Percentiles rank a stretch among this genome's conserved stretches.
Conservation (phyloP, 1,140 invertebrate species). For the Ceratoteleas bidentatus region DNA sequence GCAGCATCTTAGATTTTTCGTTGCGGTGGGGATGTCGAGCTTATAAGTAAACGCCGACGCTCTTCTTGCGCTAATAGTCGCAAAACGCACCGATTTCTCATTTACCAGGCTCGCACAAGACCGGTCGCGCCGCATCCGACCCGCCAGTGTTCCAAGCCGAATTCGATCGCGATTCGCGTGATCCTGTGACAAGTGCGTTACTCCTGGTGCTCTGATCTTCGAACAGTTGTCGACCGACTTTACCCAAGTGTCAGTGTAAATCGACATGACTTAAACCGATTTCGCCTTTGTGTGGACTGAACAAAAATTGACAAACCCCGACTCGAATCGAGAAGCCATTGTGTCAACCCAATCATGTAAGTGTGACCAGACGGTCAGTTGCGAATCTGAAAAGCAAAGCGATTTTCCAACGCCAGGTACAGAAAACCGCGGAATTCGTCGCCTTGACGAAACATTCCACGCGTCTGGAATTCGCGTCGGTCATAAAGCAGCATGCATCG, state of each 20-base stretch:
- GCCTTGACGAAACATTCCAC: conserved; percentile 47
- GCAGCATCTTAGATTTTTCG: conserved; percentile 71
- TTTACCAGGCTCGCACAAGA: conserved; percentile 40
- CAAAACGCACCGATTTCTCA: conserved; percentile 75
- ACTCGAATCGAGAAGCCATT: too few relatives aligned
- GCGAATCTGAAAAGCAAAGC: too few relatives aligned
- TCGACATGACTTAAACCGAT: conserved; percentile 8
- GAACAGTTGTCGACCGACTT: too few relatives aligned
- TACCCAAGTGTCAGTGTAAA: background rate
- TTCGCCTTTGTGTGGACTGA: background rate
- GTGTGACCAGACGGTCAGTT: too few relatives aligned
- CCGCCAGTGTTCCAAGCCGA: background rate
- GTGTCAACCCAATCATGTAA: too few relatives aligned
- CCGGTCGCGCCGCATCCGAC: background rate
- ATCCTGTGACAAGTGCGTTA: conserved; percentile 8
- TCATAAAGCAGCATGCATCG: conserved; percentile 27
- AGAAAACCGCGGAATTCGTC: conserved; percentile 26
- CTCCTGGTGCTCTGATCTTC: too few relatives aligned
- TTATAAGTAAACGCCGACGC: conserved; percentile 78
- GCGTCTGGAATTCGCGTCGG: conserved; percentile 15
- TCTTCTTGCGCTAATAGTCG: conserved; percentile 77
- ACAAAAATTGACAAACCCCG: background rate
- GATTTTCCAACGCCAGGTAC: background rate
- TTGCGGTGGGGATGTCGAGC: conserved; percentile 76
- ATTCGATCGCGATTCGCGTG: background rate